Evolutionary conservation across 2,113 vertebrate species (phyloP).

Genomic region (Macquaria australasica): DNA sequence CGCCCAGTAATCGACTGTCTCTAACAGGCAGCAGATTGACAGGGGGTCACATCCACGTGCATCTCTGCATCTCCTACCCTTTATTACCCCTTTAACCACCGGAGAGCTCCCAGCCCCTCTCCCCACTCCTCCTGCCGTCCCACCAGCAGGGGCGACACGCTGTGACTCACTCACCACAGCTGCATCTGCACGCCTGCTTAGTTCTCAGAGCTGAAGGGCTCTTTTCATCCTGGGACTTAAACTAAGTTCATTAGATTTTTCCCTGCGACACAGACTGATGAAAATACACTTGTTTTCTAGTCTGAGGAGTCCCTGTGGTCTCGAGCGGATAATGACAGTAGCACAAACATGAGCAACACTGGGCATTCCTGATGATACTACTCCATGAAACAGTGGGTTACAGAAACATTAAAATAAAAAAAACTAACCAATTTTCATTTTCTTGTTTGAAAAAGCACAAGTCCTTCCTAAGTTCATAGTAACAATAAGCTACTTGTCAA

Average conservation of each 20-base stretch:
- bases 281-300: conserved; percentile 2
- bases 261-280: background rate
- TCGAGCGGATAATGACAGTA: background rate
- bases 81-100: conserved; percentile 43
- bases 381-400: background rate
- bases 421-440: no score
- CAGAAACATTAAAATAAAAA: background rate
- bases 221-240: conserved; percentile 12
- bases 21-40: conserved; percentile 66
- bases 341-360: background rate
- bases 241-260: background rate
- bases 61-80: conserved; percentile 21
- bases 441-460: no score
- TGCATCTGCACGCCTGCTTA: background rate
- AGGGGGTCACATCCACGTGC: conserved; percentile 40
- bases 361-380: background rate
- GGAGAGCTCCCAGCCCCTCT: background rate
- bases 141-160: background rate
- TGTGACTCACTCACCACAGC: conserved; percentile 18
- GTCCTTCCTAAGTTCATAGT: no score
- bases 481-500: no score
- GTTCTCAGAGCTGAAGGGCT: conserved; percentile 26
- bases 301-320: background rate
- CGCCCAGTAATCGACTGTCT: conserved; percentile 31
- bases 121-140: background rate